These are phyloP conservation scores for Anadara kagoshimensis DNA, from an alignment of 1,140 invertebrate genomes.

Conservation along the genomic window DNA sequence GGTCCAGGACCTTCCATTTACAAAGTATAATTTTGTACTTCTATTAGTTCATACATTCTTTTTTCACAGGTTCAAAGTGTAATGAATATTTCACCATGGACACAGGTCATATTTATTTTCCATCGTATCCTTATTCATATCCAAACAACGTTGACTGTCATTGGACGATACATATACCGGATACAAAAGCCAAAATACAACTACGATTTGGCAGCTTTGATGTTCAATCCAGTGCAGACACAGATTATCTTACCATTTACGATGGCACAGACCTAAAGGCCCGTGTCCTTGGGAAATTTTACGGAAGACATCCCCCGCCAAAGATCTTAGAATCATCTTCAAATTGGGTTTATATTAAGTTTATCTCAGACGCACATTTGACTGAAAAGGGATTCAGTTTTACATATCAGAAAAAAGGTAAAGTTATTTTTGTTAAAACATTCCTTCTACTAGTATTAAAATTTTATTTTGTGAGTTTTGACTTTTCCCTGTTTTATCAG, in stretches of 20 bases:
- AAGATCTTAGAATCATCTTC: slow-evolving; percentile 41
- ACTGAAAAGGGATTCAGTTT: slow-evolving; percentile 52
- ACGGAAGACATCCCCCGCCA: slow-evolving; percentile 36
- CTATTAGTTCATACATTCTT: too few species aligned
- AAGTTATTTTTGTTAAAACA: background rate
- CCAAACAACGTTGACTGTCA: slow-evolving; percentile 42
- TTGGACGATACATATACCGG: slow-evolving; percentile 40
- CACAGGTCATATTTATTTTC: slow-evolving; percentile 27
- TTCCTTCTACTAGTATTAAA: background rate
- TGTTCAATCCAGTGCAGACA: slow-evolving; percentile 38
- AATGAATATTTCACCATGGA: background rate
- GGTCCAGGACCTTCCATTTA: too few species aligned
- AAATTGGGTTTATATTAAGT: slow-evolving; percentile 48
- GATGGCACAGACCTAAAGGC: slow-evolving; percentile 47
- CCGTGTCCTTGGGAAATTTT: slow-evolving; percentile 44
- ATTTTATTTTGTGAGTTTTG: background rate
- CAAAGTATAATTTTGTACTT: too few species aligned
- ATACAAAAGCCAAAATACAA: slow-evolving; percentile 41
- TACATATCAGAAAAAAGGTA: slow-evolving; percentile 61
- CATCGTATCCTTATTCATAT: slow-evolving; percentile 39
- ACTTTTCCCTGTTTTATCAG: background rate
- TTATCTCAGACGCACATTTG: slow-evolving; percentile 39
- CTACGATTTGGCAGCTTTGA: slow-evolving; percentile 45
- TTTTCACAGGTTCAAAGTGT: slow-evolving; percentile 16
- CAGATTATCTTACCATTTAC: slow-evolving; percentile 52